These are phyloP conservation scores for Phaonia tiefii DNA, from an alignment of 2,888 invertebrate genomes.

Conservation along the genomic window DNA sequence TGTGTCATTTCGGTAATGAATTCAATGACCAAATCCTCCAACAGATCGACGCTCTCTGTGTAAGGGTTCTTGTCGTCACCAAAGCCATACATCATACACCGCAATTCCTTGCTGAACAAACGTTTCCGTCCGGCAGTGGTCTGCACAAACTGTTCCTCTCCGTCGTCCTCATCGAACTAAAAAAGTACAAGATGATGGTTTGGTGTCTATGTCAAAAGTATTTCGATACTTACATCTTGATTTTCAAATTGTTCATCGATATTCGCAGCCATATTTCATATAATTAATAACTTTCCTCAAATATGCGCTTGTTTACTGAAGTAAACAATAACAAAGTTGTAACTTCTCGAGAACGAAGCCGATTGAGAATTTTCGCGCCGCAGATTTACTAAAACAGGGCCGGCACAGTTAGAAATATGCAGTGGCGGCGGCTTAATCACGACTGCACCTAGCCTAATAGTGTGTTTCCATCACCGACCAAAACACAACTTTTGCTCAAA, in stretches of 20 bases:
- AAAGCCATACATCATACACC: slow-evolving; percentile 99
- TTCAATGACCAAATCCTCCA: slow-evolving; percentile 98
- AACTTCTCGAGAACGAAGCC: background rate
- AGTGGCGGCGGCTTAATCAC: too few relatives aligned
- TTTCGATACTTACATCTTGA: slow-evolving; percentile 72
- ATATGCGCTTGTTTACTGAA: too few relatives aligned
- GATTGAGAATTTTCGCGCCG: too few relatives aligned
- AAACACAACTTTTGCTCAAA: too few relatives aligned
- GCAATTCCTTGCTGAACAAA: slow-evolving; percentile 93
- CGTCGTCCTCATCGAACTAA: slow-evolving; percentile 83
- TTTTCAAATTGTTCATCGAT: slow-evolving; percentile 76
- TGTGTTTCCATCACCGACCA: too few relatives aligned
- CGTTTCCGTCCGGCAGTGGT: slow-evolving; percentile 89
- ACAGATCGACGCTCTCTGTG: slow-evolving; percentile 97
- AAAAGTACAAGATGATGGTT: background rate
- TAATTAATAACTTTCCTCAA: too few relatives aligned
- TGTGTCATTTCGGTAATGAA: slow-evolving; percentile 97
- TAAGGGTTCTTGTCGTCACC: slow-evolving; percentile 99
- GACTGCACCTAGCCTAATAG: too few relatives aligned
- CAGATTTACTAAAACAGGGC: too few relatives aligned
- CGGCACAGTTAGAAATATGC: too few relatives aligned
- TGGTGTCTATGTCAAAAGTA: background rate
- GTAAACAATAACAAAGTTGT: background rate
- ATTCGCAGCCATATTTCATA: slow-evolving; percentile 70
- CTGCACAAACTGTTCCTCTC: slow-evolving; percentile 85